These are phyloP conservation scores for Heteronetta atricapilla DNA, from an alignment of 2,113 vertebrate genomes.

Conservation along the genomic window DNA sequence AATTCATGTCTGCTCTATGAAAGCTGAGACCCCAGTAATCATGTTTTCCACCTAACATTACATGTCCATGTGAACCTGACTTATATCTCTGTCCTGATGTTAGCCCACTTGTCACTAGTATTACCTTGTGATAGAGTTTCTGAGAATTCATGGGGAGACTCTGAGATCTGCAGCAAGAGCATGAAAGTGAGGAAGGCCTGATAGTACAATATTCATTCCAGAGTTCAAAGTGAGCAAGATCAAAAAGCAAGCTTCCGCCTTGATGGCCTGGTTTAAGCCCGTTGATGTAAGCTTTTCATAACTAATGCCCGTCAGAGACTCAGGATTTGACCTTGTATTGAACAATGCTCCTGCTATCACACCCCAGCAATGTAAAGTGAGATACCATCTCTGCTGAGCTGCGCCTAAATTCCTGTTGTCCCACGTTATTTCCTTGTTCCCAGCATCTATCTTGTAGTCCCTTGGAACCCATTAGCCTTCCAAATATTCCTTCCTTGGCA, in stretches of 20 bases:
- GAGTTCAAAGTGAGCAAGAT: neutral
- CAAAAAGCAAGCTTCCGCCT: neutral
- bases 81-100: neutral
- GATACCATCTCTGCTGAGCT: neutral
- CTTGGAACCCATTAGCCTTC: neutral
- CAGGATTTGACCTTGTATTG: neutral
- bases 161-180: neutral
- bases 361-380: no score
- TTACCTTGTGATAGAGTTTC: neutral
- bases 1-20: neutral
- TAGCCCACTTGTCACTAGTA: neutral
- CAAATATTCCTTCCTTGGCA: neutral
- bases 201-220: neutral
- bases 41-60: neutral
- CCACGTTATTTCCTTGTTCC: neutral
- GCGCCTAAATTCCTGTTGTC: no score
- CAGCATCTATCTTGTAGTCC: no score
- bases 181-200: neutral
- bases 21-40: neutral
- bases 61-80: neutral
- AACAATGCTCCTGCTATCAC: neutral
- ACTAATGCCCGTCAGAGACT: neutral
- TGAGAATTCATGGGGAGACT: neutral
- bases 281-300: neutral
- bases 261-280: neutral